Conservation (phyloP, 2,797 vertebrate genomes). For the Enteromius mattozi region DNA sequence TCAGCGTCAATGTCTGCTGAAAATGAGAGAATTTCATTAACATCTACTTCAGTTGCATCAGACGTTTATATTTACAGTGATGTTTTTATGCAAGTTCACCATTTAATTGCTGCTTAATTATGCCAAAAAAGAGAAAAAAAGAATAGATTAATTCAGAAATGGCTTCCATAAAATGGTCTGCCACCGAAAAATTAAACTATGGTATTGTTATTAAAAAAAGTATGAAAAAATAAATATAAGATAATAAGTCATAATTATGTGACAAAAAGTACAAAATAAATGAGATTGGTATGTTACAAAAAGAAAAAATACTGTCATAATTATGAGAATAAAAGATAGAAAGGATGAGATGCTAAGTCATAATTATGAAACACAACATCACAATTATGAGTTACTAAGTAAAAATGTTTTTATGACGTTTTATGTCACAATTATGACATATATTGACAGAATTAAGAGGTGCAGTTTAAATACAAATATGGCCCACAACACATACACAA, state of each 20-base stretch:
- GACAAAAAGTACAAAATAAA: not conserved
- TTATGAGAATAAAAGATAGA: not conserved
- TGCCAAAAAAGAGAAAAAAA: not conserved
- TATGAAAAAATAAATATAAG: not conserved
- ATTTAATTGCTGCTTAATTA: not conserved
- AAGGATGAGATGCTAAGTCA: not conserved
- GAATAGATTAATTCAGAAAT: not conserved
- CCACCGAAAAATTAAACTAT: not conserved
- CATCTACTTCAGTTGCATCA: not conserved
- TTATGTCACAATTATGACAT: no score
- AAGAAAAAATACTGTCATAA: not conserved
- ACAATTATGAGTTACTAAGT: not conserved
- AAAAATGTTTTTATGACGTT: not conserved
- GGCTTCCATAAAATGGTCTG: no score
- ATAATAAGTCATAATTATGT: not conserved
- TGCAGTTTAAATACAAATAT: not conserved
- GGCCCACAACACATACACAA: no score
- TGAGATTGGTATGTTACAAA: no score
- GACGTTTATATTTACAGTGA: not conserved
- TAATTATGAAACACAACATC: not conserved
- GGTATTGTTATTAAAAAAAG: not conserved
- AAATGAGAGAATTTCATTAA: not conserved
- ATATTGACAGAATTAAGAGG: not conserved
- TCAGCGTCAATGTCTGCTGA: slow-evolving; percentile 6
- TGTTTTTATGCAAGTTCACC: not conserved